Percentiles rank a stretch among this genome's conserved stretches.
These are phyloP conservation scores for Hydrozoanthus gracilis DNA, from an alignment of 92 coral and sea anemone species.

Conservation along the genomic window DNA sequence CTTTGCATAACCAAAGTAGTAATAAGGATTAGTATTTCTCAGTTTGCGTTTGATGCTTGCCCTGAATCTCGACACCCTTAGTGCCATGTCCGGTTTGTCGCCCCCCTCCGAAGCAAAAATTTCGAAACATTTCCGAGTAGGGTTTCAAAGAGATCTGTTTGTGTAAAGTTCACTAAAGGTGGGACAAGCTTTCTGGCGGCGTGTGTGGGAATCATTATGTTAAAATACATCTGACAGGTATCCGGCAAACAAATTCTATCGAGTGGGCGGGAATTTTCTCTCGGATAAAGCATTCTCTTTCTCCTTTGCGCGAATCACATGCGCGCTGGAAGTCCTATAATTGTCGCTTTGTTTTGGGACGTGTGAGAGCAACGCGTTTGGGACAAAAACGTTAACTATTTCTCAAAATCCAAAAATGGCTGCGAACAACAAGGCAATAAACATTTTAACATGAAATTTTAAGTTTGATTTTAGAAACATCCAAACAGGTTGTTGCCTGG, in stretches of 20 bases:
- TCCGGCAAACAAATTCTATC: constrained; percentile 39
- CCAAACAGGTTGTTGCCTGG: not conserved
- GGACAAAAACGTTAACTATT: constrained; percentile 52
- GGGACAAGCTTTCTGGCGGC: not conserved
- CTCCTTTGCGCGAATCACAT: constrained; percentile 55
- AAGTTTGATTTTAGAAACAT: constrained; percentile 26
- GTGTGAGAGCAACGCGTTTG: constrained; percentile 69
- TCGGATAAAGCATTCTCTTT: constrained; percentile 53
- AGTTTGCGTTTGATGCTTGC: constrained; percentile 1
- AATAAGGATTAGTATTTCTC: constrained; percentile 27
- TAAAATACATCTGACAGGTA: constrained; percentile 50
- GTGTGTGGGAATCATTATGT: constrained; percentile 46
- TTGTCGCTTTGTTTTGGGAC: constrained; percentile 69
- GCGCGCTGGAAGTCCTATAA: constrained; percentile 67
- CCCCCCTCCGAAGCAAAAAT: constrained; percentile 14
- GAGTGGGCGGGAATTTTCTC: constrained; percentile 69
- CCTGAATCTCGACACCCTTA: constrained; percentile 25
- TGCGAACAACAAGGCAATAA: not conserved
- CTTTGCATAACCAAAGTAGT: constrained; percentile 20
- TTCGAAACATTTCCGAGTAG: constrained; percentile 6
- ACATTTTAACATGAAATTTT: not conserved
- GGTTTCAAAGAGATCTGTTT: constrained; percentile 2
- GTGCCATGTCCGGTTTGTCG: constrained; percentile 10
- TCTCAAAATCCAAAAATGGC: not conserved
- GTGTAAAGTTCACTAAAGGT: not conserved